Conservation (phyloP, 2,113 vertebrate genomes). For the Carollia perspicillata region DNA sequence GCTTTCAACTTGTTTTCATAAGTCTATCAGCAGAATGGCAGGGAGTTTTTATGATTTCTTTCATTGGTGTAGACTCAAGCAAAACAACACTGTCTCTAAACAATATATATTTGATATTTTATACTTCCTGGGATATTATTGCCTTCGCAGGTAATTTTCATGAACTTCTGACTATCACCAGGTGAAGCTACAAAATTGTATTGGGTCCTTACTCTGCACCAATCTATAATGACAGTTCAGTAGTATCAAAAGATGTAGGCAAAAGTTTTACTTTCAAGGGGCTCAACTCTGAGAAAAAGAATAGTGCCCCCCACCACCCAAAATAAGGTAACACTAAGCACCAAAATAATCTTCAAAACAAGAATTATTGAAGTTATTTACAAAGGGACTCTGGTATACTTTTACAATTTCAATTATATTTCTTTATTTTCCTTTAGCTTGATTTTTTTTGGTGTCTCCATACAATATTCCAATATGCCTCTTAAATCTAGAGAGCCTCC, state of each 20-base stretch:
- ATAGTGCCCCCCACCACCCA: background rate
- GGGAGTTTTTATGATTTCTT: background rate
- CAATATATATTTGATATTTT: background rate
- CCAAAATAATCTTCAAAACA: background rate
- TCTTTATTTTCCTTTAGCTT: background rate
- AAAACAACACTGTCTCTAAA: background rate
- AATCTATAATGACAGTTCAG: background rate
- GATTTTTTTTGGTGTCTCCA: background rate
- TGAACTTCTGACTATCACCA: background rate
- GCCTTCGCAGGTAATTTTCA: background rate
- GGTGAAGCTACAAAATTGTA: background rate
- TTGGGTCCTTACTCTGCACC: background rate
- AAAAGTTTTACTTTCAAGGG: background rate
- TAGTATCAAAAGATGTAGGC: background rate
- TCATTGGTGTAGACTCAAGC: background rate
- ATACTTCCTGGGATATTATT: background rate
- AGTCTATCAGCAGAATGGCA: background rate
- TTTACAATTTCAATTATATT: background rate
- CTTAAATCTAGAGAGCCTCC: background rate
- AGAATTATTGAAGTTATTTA: background rate
- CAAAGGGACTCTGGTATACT: background rate
- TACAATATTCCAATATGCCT: background rate
- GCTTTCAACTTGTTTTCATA: constrained; percentile 61
- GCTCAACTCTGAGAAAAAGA: background rate
- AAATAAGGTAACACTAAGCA: background rate